Conservation (phyloP, 1,140 invertebrate genomes). For the Metaphire vulgaris region DNA sequence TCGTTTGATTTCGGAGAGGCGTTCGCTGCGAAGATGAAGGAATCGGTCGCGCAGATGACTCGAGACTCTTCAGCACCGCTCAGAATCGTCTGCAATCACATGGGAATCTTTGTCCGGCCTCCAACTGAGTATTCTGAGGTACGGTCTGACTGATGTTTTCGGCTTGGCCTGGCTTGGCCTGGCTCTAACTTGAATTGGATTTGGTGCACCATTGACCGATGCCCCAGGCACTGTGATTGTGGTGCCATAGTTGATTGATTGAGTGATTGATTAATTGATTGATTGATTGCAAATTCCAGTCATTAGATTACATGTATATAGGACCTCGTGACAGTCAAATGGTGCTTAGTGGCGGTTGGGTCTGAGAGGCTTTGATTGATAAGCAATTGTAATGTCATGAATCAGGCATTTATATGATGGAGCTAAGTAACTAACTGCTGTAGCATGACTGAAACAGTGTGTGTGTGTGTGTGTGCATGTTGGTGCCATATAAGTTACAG, state of each 20-base stretch:
- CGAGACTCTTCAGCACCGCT: not conserved
- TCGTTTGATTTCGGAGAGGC: not conserved
- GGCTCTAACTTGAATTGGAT: not conserved
- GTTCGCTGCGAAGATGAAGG: not conserved
- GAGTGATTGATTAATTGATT: not conserved
- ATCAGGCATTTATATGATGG: too few relatives aligned
- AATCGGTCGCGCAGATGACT: not conserved
- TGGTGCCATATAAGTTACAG: too few relatives aligned
- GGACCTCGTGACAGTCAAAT: too few relatives aligned
- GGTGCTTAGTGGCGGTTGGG: too few relatives aligned
- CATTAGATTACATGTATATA: too few relatives aligned
- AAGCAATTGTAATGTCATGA: too few relatives aligned
- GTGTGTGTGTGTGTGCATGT: too few relatives aligned
- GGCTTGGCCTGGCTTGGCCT: not conserved
- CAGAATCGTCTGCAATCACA: not conserved
- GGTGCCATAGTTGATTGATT: not conserved
- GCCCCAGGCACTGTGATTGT: not conserved
- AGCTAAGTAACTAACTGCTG: too few relatives aligned
- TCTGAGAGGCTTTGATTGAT: too few relatives aligned
- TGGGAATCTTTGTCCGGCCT: not conserved
- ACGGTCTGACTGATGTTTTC: not conserved
- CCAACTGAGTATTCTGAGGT: not conserved
- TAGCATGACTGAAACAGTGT: too few relatives aligned
- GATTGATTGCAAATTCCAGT: too few relatives aligned
- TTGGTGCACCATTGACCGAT: not conserved